These are phyloP conservation scores for Columba janthina DNA, from an alignment of 2,113 vertebrate species.

Conservation along the genomic window DNA sequence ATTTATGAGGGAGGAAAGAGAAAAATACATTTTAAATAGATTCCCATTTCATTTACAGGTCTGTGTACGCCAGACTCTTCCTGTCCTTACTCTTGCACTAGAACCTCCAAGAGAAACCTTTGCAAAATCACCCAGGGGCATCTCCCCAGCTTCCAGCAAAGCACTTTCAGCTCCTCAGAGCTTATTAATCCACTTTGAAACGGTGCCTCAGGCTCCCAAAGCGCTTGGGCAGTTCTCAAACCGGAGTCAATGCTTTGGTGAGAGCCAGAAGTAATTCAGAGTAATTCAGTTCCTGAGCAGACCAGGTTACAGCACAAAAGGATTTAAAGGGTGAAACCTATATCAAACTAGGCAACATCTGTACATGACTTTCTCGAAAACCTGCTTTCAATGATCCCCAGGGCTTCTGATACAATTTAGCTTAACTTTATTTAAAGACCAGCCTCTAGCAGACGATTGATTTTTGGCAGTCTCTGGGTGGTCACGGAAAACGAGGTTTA, in stretches of 20 bases:
- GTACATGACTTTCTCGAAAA: background rate
- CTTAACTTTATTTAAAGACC: background rate
- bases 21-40: background rate
- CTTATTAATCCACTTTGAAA: background rate
- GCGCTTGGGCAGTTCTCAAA: background rate
- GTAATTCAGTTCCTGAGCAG: background rate
- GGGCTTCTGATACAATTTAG: background rate
- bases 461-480: background rate
- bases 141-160: background rate
- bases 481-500: background rate
- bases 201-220: background rate
- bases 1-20: background rate
- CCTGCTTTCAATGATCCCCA: background rate
- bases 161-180: background rate
- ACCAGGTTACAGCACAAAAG: background rate
- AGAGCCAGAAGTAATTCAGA: background rate
- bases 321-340: background rate
- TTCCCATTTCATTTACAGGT: background rate
- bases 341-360: background rate
- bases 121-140: background rate
- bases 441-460: background rate
- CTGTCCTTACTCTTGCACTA: background rate
- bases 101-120: background rate
- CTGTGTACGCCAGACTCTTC: background rate
- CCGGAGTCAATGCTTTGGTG: background rate